Evolutionary conservation across 2,888 invertebrate species (phyloP), one percentile per base, ranked within the genome.

Genomic region (Chrysolina oricalcia): DNA sequence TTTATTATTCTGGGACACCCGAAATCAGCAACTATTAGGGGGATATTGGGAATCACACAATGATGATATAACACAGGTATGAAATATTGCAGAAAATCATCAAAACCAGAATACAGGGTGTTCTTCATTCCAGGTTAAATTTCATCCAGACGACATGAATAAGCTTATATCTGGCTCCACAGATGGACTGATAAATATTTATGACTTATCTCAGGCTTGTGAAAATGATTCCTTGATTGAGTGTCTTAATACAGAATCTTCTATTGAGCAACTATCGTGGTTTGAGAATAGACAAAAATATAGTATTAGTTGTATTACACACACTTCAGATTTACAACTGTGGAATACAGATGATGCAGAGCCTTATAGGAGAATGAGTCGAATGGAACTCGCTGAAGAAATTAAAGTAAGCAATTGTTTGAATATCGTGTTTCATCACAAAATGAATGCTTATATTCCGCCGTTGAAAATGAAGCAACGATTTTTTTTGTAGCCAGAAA

Each of bases 141-240:
- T 97, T 87, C 94, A 96, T 90, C 91, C 92, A 70, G 87, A 85
- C 9, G 92, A 94, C 85, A 88, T 91, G 2, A 93, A 95, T 86
- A 87, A 90, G 9, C 84, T 98, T 70, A 92, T 93, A 15, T 92
- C 96, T 0, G 95, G 96, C 0, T 94, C 96, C 1, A 91, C 93
- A 0, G 97, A 98, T 87, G 97, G 97, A 0, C 90, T 98, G 17
- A 92, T 97, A 1, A 97, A 97, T 88, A 86, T 96, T 2, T 98
- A 93, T 88, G 94, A 97, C 87, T 90, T 97, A 23, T 90, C 91
- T 66, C 91, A 96, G 85, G 83, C 89, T 0, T 89, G 88, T 0
- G 97, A 97, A 89, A 96, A 96, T 73, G 94, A 96, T 82, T 97
- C 97, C 0, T 89, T 98, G 2, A 88, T 89, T 15, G 93, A 92